These are phyloP conservation scores for Turnix velox DNA, from an alignment of 2,113 vertebrate species.

Conservation along the genomic window DNA sequence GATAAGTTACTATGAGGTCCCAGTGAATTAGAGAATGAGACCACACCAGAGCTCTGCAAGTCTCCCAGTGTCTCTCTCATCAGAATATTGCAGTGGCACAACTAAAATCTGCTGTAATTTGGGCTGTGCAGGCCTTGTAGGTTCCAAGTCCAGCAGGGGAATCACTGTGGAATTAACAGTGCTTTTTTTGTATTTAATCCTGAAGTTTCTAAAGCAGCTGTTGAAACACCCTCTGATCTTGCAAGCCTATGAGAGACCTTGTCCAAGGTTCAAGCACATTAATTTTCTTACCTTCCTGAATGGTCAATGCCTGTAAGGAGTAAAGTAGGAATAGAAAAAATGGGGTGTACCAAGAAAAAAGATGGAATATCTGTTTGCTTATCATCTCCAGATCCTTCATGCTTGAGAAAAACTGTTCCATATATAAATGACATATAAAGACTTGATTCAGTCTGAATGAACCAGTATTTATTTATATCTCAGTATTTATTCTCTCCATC, in stretches of 20 bases:
- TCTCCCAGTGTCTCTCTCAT: not conserved
- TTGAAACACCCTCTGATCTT: not conserved
- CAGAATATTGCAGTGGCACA: not conserved
- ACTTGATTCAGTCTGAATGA: not conserved
- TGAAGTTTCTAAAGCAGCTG: not conserved
- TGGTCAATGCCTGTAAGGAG: not conserved
- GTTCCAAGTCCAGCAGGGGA: not conserved
- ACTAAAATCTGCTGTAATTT: not conserved
- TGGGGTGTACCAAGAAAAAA: not conserved
- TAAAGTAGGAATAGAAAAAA: not conserved
- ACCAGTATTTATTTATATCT: not conserved
- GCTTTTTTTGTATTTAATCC: not conserved
- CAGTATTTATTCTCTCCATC: not conserved
- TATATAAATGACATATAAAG: not conserved
- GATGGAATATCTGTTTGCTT: not conserved
- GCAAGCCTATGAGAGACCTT: not conserved
- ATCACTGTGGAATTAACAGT: not conserved
- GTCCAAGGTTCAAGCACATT: not conserved
- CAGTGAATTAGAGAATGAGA: not conserved
- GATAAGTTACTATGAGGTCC: too few species aligned
- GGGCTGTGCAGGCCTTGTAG: not conserved
- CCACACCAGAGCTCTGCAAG: not conserved
- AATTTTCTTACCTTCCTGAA: not conserved
- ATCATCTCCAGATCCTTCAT: not conserved
- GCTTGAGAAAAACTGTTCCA: not conserved